Evolutionary conservation across 2,888 invertebrate species (phyloP).

Genomic region (Sphecodes monilicornis): DNA sequence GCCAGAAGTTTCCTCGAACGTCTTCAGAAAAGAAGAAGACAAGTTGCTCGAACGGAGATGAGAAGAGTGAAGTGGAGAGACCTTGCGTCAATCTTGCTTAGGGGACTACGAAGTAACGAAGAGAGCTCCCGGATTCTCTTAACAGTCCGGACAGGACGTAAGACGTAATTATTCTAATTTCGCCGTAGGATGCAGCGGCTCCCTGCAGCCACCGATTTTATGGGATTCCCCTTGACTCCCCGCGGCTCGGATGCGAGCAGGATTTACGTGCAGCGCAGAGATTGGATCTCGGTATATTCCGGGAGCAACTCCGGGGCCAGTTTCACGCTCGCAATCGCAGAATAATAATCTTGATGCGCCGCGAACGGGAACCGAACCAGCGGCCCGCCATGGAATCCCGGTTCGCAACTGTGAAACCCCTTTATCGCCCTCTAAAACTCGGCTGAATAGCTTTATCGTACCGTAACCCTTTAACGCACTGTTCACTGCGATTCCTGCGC

Average conservation of each 20-base stretch:
- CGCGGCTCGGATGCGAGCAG: constrained; percentile 36
- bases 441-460: constrained; percentile 35
- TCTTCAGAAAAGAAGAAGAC: neutral
- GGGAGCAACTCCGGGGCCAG: constrained; percentile 45
- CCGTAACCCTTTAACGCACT: neutral
- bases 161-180: constrained; percentile 74
- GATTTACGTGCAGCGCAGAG: constrained; percentile 64
- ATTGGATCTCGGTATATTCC: constrained; percentile 65
- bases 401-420: constrained; percentile 16
- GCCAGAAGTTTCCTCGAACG: neutral
- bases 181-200: constrained; percentile 50
- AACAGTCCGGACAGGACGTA: constrained; percentile 37
- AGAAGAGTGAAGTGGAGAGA: neutral
- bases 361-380: constrained; percentile 32
- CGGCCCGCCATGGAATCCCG: constrained; percentile 34
- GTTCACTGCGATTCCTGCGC: neutral
- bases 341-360: constrained; percentile 60
- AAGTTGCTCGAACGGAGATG: neutral
- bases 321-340: constrained; percentile 54
- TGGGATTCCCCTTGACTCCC: neutral
- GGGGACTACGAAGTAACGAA: neutral
- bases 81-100: neutral
- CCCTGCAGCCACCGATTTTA: constrained; percentile 13
- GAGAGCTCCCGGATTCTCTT: constrained; percentile 12
- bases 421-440: constrained; percentile 23